Evolutionary conservation across 2,113 vertebrate species (phyloP), one percentile per base, ranked within the genome.

Genomic region (Drymodes brunneopygia): DNA sequence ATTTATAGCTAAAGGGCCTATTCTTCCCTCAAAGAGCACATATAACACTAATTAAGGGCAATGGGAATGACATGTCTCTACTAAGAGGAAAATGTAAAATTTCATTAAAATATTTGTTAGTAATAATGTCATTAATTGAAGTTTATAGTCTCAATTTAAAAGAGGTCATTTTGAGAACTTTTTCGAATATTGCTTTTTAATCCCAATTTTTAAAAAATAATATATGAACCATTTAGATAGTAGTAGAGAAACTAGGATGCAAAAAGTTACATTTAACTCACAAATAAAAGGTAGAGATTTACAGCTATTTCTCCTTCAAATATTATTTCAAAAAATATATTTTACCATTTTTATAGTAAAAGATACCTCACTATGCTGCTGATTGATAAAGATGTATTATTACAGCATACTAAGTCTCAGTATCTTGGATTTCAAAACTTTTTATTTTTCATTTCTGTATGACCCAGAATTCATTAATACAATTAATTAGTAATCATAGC

Each of bases 41-140:
- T 88, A 57, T 70, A 96, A 78, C 42, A 88, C n/a, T 95, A 97
- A 96, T 97, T 95, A 97, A 93, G 88, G 86, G 56, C 86, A 96
- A 97, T 71, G 86, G 61, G 58, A 94, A 83, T 91, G 94, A 92
- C 92, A 88, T 73, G 25, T 36, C 38, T 91, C 35, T 81, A 83
- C 22, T 78, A 48, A 90, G 36, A 92, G 27, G 16, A 81, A 91
- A 90, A 96, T 16, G 10, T 40, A 94, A 83, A 83, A 86, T 94
- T 94, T 90, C 54, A 75, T 62, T 90, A 74, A 87, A 95, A 86
- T 96, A 85, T 86, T 92, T 94, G 66, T 92, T 83, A 57, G 19
- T 19, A 93, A 81, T 90, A 83, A 67, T 58, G 48, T n/a, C 36
- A 83, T 47, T 71, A 75, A 75, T 64, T 80, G 88, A 71, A 48